These are phyloP conservation scores for Cyphomyrus plagiostoma DNA, from an alignment of 2,113 vertebrate species.

Conservation along the genomic window DNA sequence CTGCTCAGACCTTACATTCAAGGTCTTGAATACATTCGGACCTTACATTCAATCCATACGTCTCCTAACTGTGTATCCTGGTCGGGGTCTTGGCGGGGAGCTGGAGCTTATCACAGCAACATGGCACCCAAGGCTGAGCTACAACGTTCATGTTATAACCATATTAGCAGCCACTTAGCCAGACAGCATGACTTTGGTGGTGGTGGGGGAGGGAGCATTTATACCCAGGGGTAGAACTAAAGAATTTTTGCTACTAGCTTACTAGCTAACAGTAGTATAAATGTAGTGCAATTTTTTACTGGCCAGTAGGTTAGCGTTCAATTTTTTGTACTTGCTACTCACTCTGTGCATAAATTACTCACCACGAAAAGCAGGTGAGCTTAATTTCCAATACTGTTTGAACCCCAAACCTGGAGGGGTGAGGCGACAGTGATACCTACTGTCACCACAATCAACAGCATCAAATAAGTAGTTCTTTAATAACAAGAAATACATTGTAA, in stretches of 20 bases:
- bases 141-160: background rate
- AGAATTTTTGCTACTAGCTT: background rate
- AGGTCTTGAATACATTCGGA: background rate
- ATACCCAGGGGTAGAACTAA: background rate
- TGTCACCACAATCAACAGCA: background rate
- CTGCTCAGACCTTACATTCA: background rate
- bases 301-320: background rate
- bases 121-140: background rate
- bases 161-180: background rate
- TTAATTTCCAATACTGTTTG: background rate
- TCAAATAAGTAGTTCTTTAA: background rate
- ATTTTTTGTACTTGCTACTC: background rate
- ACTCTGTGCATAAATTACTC: background rate
- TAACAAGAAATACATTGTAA: background rate
- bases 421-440: background rate
- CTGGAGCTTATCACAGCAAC: background rate
- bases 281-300: background rate
- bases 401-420: background rate
- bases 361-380: background rate
- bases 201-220: background rate
- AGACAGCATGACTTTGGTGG: background rate
- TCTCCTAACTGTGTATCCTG: background rate
- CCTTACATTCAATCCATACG: background rate
- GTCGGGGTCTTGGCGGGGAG: background rate
- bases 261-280: background rate